These are phyloP conservation scores for Lutjanus argentimaculatus DNA, from an alignment of 2,797 vertebrate species.

Conservation along the genomic window DNA sequence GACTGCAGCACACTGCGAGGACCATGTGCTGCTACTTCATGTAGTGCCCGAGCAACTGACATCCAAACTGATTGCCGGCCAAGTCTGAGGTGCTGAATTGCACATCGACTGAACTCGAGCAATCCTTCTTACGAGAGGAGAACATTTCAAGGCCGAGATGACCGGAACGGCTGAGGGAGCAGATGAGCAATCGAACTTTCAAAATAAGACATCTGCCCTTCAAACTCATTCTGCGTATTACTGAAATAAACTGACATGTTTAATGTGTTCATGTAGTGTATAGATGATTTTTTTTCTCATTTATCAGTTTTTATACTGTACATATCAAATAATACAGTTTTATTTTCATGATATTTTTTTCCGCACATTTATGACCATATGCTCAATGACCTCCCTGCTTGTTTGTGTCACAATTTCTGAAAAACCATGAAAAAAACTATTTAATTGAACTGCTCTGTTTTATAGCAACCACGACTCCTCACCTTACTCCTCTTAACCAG, in stretches of 20 bases:
- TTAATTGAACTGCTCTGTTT: no score
- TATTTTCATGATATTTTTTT: neutral
- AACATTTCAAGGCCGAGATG: conserved; percentile 1
- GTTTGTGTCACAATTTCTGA: no score
- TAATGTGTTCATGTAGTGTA: neutral
- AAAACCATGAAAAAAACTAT: no score
- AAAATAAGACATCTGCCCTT: conserved; percentile 1
- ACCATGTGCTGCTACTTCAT: conserved; percentile 50
- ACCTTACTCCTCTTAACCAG: no score
- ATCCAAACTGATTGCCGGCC: conserved; percentile 31
- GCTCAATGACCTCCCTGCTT: no score
- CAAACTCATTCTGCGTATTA: neutral
- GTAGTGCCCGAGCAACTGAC: conserved; percentile 16
- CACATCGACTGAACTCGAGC: conserved; percentile 26
- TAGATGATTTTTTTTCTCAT: neutral
- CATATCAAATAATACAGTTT: neutral
- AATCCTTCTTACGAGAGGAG: neutral
- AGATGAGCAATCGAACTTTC: conserved; percentile 1
- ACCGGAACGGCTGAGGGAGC: conserved; percentile 1
- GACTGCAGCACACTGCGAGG: conserved; percentile 14
- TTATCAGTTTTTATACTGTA: neutral
- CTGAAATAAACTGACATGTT: neutral
- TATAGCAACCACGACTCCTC: no score
- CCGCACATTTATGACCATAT: no score
- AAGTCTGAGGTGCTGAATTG: conserved; percentile 20